Conservation (phyloP, 2,797 vertebrate genomes). For the Propithecus perrieri region DNA sequence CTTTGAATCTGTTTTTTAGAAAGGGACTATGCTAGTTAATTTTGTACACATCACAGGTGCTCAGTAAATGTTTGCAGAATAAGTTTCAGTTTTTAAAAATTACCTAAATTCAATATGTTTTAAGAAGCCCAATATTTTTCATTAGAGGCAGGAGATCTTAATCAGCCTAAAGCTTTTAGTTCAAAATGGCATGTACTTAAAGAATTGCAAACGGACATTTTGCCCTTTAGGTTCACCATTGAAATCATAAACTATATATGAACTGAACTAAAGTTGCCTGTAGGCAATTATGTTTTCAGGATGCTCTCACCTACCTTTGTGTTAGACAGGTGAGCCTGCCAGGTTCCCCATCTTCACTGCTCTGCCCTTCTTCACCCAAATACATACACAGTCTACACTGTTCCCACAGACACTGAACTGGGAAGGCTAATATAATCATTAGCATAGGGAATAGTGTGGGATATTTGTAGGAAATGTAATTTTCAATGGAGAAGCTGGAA, state of each 20-base stretch:
- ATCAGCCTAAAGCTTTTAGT: not conserved
- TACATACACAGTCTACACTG: not conserved
- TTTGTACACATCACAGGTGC: not conserved
- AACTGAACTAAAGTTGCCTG: not conserved
- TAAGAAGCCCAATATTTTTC: not conserved
- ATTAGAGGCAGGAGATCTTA: not conserved
- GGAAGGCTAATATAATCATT: not conserved
- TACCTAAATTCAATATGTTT: not conserved
- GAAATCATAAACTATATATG: not conserved
- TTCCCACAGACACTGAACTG: not conserved
- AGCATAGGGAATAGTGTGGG: constrained; percentile 6
- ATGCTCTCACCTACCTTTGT: constrained; percentile 29
- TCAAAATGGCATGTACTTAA: not conserved
- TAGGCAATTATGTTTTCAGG: not conserved
- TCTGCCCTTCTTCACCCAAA: not conserved
- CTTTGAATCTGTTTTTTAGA: not conserved
- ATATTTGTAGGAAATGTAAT: not conserved
- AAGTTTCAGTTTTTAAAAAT: not conserved
- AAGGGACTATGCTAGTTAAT: not conserved
- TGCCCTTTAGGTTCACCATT: not conserved
- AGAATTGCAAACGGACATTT: not conserved
- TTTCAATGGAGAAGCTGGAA: not conserved
- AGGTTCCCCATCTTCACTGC: not conserved
- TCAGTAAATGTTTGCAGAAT: not conserved
- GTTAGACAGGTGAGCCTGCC: not conserved